Base-by-base conservation (phyloP, 1,140 invertebrate species). In the Drosophila repletoides region DNA sequence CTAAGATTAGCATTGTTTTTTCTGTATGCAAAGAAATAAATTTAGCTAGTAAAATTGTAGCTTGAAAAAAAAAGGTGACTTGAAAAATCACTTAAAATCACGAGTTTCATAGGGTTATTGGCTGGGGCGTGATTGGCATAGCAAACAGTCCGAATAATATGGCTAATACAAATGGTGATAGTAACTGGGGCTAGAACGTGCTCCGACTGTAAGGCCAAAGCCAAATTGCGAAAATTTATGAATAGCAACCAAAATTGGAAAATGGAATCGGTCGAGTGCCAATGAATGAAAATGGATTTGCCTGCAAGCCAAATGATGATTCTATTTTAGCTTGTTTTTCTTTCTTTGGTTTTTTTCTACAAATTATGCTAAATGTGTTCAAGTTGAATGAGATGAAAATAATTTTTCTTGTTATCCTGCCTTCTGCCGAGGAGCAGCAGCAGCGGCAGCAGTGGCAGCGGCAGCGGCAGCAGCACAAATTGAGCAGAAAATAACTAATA, bases 401-500 rank as follows among this genome's bases (percentile, higher is more conserved):
- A 88, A 88, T 88, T 88, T 88, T 80, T 86, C 86, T 88, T 88
- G 86, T 88, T 88, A 88, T 88, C 86, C 86, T 88, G 79, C 69
- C 84, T 76, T 68, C 61, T 49, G 43, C n/a, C n/a, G n/a, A n/a
- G n/a, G n/a, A n/a, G n/a, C n/a, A n/a, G n/a, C n/a, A n/a, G n/a
- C n/a, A n/a, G n/a, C n/a, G n/a, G n/a, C n/a, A n/a, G n/a, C n/a
- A n/a, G n/a, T n/a, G n/a, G n/a, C n/a, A n/a, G n/a, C n/a, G n/a
- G n/a, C n/a, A n/a, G n/a, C n/a, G n/a, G n/a, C n/a, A n/a, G n/a
- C n/a, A 68, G 61, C 77, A 77, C 79, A 88, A 88, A 88, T 88
- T 88, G 86, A 88, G 86, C 86, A 79, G 79, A 88, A 88, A 88
- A 88, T 88, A 86, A 86, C 86, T 88, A 88, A 88, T 88, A 88